A percentile compares a stretch with the other conserved stretches of the same genome.
These are phyloP conservation scores for Dinomys branickii DNA, from an alignment of 2,113 vertebrate genomes.

Conservation along the genomic window DNA sequence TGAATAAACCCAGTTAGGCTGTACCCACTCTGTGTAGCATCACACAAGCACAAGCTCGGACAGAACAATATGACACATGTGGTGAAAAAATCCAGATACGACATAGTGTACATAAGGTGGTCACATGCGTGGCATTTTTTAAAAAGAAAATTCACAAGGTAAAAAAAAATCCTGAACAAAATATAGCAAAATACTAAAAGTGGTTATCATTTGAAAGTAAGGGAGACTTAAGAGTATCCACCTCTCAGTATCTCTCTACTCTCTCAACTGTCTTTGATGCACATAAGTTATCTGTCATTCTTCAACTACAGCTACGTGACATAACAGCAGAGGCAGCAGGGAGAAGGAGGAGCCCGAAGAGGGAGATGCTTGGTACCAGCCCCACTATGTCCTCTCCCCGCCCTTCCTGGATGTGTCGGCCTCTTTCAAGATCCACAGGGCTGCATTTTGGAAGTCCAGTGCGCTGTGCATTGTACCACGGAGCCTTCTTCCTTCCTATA, in stretches of 20 bases:
- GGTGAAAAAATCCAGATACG: not conserved
- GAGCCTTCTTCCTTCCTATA: conserved; percentile 16
- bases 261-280: not conserved
- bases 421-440: not conserved
- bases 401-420: not conserved
- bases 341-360: not conserved
- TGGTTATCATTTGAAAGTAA: not conserved
- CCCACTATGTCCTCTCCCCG: conserved; percentile 87
- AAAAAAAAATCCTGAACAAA: not conserved
- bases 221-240: not conserved
- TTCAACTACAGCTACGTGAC: not conserved
- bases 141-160: not conserved
- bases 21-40: not conserved
- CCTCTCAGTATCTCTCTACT: not conserved
- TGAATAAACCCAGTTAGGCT: not conserved
- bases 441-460: not conserved
- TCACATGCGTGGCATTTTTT: not conserved
- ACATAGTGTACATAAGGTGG: not conserved
- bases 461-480: not conserved
- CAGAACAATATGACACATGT: not conserved
- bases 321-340: not conserved
- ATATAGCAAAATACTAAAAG: conserved; percentile 46
- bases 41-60: not conserved
- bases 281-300: not conserved
- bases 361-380: conserved; percentile 80